These are phyloP conservation scores for Tychaedon coryphoeus DNA, from an alignment of 2,113 vertebrate species.

Conservation along the genomic window DNA sequence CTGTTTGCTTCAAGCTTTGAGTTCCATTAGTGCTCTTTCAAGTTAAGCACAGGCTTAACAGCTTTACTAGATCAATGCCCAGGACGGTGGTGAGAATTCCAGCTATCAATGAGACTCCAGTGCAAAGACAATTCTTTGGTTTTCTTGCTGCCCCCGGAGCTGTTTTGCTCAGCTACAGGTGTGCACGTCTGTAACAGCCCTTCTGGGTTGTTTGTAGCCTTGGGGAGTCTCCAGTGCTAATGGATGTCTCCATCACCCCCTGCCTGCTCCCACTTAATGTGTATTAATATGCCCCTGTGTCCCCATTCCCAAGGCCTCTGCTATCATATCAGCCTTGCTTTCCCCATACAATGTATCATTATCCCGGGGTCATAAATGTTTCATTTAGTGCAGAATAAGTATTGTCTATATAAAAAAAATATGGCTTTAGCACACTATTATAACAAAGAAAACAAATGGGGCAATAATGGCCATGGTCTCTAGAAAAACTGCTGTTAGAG, in stretches of 20 bases:
- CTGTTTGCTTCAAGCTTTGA: background rate
- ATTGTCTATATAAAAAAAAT: background rate
- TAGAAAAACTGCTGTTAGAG: background rate
- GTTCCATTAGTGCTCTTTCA: background rate
- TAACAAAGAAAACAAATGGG: background rate
- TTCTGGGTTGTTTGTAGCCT: background rate
- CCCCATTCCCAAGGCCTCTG: background rate
- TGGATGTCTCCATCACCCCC: fast-evolving
- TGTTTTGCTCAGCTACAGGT: background rate
- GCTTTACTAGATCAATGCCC: background rate
- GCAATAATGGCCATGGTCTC: background rate
- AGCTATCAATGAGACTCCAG: background rate
- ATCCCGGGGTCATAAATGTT: background rate
- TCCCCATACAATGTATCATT: background rate
- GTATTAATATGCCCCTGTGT: too few species aligned
- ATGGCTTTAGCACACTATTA: background rate
- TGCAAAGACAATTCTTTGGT: background rate
- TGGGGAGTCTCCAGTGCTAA: background rate
- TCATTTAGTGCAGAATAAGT: background rate
- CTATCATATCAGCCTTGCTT: background rate
- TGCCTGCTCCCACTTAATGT: background rate
- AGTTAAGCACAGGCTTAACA: background rate
- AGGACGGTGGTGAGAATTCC: background rate
- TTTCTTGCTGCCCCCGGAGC: background rate
- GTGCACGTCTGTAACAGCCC: background rate